phyloP scores from a whole-genome alignment of 1,140 invertebrate species.

The Diprion similis region DNA sequence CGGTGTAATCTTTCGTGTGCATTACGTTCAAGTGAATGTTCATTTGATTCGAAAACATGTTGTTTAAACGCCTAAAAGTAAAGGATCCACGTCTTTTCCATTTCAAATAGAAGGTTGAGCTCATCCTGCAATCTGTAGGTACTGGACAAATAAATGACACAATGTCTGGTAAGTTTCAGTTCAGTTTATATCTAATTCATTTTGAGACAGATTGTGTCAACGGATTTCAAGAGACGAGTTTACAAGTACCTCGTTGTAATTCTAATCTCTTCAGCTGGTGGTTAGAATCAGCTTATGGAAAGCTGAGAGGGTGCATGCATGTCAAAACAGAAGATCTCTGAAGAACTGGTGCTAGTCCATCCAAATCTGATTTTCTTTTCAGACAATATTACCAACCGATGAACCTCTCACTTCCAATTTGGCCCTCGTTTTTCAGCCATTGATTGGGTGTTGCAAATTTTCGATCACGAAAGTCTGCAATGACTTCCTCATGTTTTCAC shows the following conservation, averaged over 20 bases:
- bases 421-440: no score
- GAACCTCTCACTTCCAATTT: no score
- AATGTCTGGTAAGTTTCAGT: not conserved
- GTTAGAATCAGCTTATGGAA: not conserved
- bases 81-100: not conserved
- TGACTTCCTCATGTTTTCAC: constrained; percentile 43
- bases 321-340: not conserved
- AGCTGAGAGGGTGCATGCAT: not conserved
- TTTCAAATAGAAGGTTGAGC: not conserved
- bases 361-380: no score
- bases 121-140: constrained; percentile 2
- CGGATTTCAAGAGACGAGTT: no score
- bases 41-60: not conserved
- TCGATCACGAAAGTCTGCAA: constrained; percentile 36
- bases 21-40: not conserved
- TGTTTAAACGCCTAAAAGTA: not conserved
- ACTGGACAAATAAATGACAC: not conserved
- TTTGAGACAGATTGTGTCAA: no score
- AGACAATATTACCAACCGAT: no score
- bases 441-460: constrained; percentile 28
- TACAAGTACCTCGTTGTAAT: not conserved
- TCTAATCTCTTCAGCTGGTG: not conserved
- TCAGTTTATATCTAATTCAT: no score
- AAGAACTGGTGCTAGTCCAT: no score
- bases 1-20: not conserved